Conservation (phyloP, 1,140 invertebrate species). For the Linepithema humile region DNA sequence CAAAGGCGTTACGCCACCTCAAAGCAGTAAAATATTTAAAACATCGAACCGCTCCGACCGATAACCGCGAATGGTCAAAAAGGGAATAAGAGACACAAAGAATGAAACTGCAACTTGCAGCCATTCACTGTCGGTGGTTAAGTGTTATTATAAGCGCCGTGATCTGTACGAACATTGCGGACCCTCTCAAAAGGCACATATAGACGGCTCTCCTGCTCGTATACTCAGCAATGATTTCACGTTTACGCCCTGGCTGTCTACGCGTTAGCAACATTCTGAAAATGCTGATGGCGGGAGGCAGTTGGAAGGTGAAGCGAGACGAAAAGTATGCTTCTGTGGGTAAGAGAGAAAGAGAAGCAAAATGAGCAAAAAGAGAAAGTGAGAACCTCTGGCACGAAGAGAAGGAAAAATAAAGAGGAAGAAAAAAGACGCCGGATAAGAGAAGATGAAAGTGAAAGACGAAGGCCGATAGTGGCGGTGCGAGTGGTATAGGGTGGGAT, state of each 20-base stretch:
- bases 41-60: constrained; percentile 21
- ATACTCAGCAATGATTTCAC: constrained; percentile 72
- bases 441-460: constrained; percentile 57
- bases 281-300: constrained; percentile 66
- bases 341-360: constrained; percentile 14
- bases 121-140: constrained; percentile 69
- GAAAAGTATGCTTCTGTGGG: constrained; percentile 18
- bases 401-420: constrained; percentile 27
- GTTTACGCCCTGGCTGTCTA: constrained; percentile 70
- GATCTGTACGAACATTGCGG: constrained; percentile 66
- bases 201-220: constrained; percentile 65
- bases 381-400: constrained; percentile 21
- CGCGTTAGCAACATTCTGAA: constrained; percentile 71
- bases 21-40: constrained; percentile 36
- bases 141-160: constrained; percentile 73
- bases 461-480: constrained; percentile 33
- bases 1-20: constrained; percentile 5
- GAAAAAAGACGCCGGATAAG: constrained; percentile 49
- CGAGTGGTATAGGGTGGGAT: constrained; percentile 40
- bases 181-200: constrained; percentile 55
- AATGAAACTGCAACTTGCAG: constrained; percentile 71
- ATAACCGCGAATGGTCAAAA: constrained; percentile 46
- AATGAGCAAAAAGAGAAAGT: constrained; percentile 16
- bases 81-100: constrained; percentile 64
- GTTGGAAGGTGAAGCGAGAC: constrained; percentile 3